Base-by-base conservation (phyloP, 2,113 vertebrate genomes). In the Sylvia atricapilla region DNA sequence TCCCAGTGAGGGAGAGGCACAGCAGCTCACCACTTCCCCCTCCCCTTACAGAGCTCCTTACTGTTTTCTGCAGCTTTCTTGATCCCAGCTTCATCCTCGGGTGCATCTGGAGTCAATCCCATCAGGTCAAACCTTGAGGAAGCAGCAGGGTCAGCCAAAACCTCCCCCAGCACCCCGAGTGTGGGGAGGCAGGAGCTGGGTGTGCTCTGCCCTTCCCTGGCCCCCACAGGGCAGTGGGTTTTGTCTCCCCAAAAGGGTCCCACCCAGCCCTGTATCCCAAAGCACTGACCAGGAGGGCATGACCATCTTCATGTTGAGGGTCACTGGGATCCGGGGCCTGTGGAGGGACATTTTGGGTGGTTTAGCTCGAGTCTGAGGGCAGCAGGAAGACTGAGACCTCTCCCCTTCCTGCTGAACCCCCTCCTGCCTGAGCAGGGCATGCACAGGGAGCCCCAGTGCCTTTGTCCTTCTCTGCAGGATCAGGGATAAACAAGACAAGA, bases 31-130 rank as follows among this genome's bases (percentile, higher is more conserved):
- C 6, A 2, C 30, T 27, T 31, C 33, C 37, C 31, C 19, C 8
- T 44, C 41, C 60, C 53, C 37, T 46, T 9, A 16, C 33, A 39
- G 58, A 53, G 30, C 27, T 25, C 55, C 97, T 99, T 98, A 99
- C 99, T 99, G 97, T 97, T 99, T 86, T 99, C 99, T 90, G 99
- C 98, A 24, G 99, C 99, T 97, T 98, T 99, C 98, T 99, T 99
- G 96, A 99, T 99, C 69, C 99, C 99, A 90, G 98, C 97, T 96
- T 99, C 99, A 10, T 99, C 99, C 95, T 99, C 99, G 3, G 98
- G 98, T 24, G 98, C 98, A 11, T 99, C 99, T 0, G 99, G 99
- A 97, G 97, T 99, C 87, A 99, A 96, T 7, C 99, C 99, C 98
- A 99, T 99, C 94, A 99, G 97, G 94, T 99, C 99, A 97, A 99